phyloP scores from a whole-genome alignment of 2,113 vertebrate species.

The Erythrocercus mccallii region DNA sequence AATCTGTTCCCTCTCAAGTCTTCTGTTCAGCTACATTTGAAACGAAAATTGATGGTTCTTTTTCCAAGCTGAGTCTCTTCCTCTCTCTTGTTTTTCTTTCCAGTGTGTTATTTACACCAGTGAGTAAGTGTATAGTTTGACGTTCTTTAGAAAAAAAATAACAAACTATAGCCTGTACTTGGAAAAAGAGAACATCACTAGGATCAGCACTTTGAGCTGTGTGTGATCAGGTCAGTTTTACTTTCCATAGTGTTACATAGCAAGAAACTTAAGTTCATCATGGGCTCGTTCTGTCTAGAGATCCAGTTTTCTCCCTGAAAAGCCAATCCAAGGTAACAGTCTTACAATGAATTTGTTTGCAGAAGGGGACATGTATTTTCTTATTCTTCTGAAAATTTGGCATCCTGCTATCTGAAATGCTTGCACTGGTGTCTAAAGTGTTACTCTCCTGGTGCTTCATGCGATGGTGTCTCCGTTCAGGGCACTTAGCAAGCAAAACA shows the following conservation, averaged over 20 bases:
- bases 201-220: not conserved
- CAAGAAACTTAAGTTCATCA: not conserved
- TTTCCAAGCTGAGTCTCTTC: conserved; percentile 8
- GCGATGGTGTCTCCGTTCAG: not conserved
- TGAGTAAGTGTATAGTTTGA: not conserved
- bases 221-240: not conserved
- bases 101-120: not conserved
- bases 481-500: not conserved
- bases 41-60: conserved; percentile 4
- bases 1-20: not conserved
- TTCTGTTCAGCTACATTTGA: conserved; percentile 27
- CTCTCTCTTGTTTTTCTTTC: conserved; percentile 7
- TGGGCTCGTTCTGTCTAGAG: not conserved
- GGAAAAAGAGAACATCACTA: not conserved
- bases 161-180: not conserved
- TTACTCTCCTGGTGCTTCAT: not conserved
- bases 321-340: not conserved
- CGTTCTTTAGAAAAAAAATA: not conserved
- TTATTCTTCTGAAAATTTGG: not conserved
- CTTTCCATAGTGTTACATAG: not conserved
- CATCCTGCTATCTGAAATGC: not conserved
- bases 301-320: not conserved
- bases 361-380: not conserved
- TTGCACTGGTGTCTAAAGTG: not conserved
- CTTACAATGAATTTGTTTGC: not conserved